Evolutionary conservation across 2,113 vertebrate genomes (phyloP).

Genomic region (Xenopus laevis): DNA sequence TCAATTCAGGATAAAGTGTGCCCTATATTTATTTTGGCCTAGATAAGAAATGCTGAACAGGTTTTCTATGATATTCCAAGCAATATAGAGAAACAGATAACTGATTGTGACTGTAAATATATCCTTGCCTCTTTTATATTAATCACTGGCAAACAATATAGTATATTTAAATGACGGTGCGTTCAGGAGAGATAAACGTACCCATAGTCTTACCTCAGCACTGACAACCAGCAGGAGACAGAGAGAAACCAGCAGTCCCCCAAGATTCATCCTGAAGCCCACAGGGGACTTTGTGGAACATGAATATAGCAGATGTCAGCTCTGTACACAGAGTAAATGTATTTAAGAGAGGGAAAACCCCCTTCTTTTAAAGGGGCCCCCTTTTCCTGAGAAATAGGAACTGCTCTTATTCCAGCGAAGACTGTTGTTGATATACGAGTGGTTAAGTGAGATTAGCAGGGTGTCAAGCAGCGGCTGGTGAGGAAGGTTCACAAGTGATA

Average conservation of each 20-base stretch:
- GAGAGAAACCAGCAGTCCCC: constrained; percentile 59
- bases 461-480: neutral
- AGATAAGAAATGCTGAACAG: too few relatives aligned
- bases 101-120: too few relatives aligned
- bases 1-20: too few relatives aligned
- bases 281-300: constrained; percentile 39
- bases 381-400: constrained; percentile 1
- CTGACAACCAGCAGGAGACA: constrained; percentile 59
- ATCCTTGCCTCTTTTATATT: too few relatives aligned
- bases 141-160: too few relatives aligned
- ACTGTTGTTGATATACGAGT: neutral
- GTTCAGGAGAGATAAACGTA: too few relatives aligned
- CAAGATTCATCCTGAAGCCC: constrained; percentile 62
- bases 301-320: constrained; percentile 24
- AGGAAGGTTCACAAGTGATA: neutral
- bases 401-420: constrained; percentile 13
- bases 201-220: constrained; percentile 55
- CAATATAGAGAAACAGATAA: too few relatives aligned
- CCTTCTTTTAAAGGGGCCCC: neutral
- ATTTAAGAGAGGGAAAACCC: constrained; percentile 2
- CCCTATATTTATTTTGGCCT: too few relatives aligned
- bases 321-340: constrained; percentile 19
- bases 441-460: neutral
- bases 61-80: too few relatives aligned
- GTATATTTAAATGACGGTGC: too few relatives aligned